Base-by-base conservation (phyloP, 92 coral and sea anemone species). In the Parazoanthus atlanticus region DNA sequence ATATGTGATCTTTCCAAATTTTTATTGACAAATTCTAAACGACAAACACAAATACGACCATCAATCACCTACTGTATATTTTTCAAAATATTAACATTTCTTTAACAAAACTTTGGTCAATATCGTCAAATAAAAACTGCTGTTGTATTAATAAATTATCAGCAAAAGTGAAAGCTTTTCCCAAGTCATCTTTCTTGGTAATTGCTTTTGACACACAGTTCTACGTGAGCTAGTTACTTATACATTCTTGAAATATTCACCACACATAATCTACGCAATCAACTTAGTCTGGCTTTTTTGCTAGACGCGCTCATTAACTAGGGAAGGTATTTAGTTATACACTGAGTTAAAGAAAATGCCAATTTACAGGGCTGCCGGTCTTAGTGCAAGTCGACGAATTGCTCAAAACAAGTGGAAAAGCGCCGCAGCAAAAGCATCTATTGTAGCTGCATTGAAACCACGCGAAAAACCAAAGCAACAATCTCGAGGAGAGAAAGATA, bases 361-460 rank as follows among this genome's bases (percentile, higher is more conserved):
- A 43, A 78, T 78, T n/a, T 78, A 78, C 38, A 43, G 82, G 46
- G 82, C 65, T 29, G 82, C 66, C 3, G 66, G 82, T 17, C n/a
- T 30, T 17, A 78, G 61, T 17, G 65, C 82, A 16, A 78, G 82
- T 47, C 30, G 82, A 26, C 32, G 82, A 41, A 10, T 29, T 8
- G 61, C 81, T 32, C 46, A 74, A 43, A 46, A 43, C 21, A 78
- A n/a, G 21, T 78, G 82, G 82, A 78, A 78, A 30, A n/a, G 21
- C 0, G 82, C 66, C 25, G 38, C 64, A 2, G 61, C 82, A 26
- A 78, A 78, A 47, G 25, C 31, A 12, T 78, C 82, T 2, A 29
- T 25, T 11, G 64, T 49, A 16, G 56, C 82, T 25, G 23, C 82
- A 29, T 43, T 47, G 26, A 28, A 78, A 19, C 33, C 82, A 28